Evolutionary conservation across 1,140 invertebrate species (phyloP), one percentile per base, ranked within the genome.

Genomic region (Hycleus phaleratus): DNA sequence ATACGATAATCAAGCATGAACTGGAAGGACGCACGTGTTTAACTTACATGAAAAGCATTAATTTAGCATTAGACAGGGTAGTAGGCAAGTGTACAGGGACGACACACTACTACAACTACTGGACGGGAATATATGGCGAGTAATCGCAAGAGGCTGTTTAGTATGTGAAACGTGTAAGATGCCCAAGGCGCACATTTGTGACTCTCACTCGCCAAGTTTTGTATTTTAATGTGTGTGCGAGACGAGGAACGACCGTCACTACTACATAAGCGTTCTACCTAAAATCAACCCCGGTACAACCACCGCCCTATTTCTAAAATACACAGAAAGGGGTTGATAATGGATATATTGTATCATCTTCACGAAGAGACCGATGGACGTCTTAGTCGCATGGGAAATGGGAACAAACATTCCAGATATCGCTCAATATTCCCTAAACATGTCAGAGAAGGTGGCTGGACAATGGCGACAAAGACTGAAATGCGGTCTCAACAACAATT

Each of bases 91-190:
- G 43, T 54, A 54, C 42, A 54, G 52, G 55, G 46, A 38, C 10
- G 46, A 10, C 18, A 46, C 46, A 57, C 18, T 18, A 18, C 18
- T 18, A 18, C 18, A 18, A 18, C 18, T 48, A 49, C 40, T 57
- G 55, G 55, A 49, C 48, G 48, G 43, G 48, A 49, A 57, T 49
- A 49, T 50, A 57, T 57, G 43, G 55, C 46, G 55, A 57, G 55
- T 57, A 50, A 57, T 56, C 56, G 60, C 60, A 57, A 47, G 58
- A 57, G 58, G 52, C 70, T 71, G 69, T 70, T 72, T 71, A 72
- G 69, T 72, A 72, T 72, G 71, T 72, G 71, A 72, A 72, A 70
- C 68, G 69, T 68, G 71, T 68, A 69, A 71, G 71, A 71, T 64
- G 70, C 68, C 70, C 66, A 59, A 57, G 65, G 70, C 66, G 68